Conservation (phyloP, 2,888 invertebrate species). For the Heliconius erato region DNA sequence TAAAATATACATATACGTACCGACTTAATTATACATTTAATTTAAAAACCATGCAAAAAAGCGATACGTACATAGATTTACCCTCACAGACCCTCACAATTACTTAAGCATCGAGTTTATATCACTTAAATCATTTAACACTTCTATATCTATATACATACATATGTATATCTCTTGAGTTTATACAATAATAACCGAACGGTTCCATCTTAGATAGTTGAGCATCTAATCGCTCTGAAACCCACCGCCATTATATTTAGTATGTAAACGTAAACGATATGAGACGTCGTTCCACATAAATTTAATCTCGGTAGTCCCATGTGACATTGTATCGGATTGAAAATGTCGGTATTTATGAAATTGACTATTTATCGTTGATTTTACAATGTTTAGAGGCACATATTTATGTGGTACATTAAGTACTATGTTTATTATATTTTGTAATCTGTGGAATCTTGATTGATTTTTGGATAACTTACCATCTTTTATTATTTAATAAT, state of each 20-base stretch:
- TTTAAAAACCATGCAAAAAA: background rate
- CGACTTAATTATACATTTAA: background rate
- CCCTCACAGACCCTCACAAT: background rate
- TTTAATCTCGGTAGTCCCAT: slow-evolving; percentile 56
- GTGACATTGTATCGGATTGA: slow-evolving; percentile 43
- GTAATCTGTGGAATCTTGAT: background rate
- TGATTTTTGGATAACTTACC: no score
- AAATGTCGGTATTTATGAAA: slow-evolving; percentile 9
- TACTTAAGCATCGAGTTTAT: background rate
- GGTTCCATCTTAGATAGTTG: slow-evolving; percentile 34
- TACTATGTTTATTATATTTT: background rate
- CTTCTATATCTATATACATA: background rate
- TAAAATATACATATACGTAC: background rate
- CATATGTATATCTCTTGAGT: background rate
- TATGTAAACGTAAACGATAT: slow-evolving; percentile 37
- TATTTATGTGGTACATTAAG: background rate
- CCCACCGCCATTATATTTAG: slow-evolving; percentile 44
- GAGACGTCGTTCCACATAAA: slow-evolving; percentile 57
- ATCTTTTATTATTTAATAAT: no score
- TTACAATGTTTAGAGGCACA: background rate
- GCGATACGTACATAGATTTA: background rate
- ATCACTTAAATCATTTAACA: background rate
- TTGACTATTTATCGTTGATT: background rate
- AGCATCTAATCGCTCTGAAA: slow-evolving; percentile 31
- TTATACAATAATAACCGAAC: slow-evolving; percentile 26